phyloP scores from a whole-genome alignment of 2,113 vertebrate genomes.

The Myotis brandtii region DNA sequence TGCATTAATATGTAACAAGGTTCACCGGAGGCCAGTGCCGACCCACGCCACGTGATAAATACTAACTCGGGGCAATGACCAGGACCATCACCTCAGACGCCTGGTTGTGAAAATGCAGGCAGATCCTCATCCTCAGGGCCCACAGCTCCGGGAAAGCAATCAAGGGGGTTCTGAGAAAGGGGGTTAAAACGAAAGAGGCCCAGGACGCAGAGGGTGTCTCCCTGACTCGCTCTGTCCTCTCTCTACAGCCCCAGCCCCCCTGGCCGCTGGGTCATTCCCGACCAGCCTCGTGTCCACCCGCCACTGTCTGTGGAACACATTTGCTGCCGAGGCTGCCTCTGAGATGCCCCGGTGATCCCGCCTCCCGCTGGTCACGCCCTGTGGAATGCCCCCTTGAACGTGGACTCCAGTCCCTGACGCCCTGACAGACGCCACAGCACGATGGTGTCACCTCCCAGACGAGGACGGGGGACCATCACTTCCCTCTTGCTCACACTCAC shows the following conservation, averaged over 20 bases:
- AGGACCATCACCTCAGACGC: neutral
- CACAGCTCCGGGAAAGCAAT: neutral
- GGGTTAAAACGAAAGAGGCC: neutral
- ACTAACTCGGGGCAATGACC: neutral
- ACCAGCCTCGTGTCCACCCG: neutral
- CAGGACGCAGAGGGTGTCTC: neutral
- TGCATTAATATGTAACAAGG: neutral
- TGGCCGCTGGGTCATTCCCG: neutral
- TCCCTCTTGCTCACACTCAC: neutral
- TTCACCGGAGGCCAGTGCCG: neutral
- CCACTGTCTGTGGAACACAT: neutral
- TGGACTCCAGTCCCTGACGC: rapidly evolving
- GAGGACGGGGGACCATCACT: rapidly evolving
- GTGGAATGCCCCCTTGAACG: rapidly evolving
- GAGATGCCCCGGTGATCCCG: no score
- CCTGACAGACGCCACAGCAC: neutral
- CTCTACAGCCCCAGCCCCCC: neutral
- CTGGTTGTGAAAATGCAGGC: neutral
- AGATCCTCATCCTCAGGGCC: neutral
- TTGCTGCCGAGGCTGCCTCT: neutral
- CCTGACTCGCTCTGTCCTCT: neutral
- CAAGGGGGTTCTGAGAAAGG: neutral
- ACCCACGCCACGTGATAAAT: neutral
- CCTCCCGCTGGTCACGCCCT: rapidly evolving
- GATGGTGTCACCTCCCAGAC: neutral